A percentile compares a stretch with the other conserved stretches of the same genome.
Evolutionary conservation across 2,888 invertebrate genomes (phyloP).

Genomic region (Eutolmus rufibarbis): DNA sequence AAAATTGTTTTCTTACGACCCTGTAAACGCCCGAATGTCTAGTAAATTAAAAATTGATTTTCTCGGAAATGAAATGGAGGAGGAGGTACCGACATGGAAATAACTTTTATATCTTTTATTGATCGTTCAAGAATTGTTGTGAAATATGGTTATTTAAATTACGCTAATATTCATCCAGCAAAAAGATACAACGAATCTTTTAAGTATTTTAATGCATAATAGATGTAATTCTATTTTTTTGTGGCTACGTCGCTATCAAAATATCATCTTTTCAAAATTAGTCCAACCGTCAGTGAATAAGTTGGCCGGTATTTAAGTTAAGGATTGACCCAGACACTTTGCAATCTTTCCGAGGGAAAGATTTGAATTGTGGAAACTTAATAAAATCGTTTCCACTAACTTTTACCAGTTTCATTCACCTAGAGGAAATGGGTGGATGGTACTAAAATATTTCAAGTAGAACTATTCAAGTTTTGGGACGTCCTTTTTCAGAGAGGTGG

Average conservation of each 20-base stretch:
- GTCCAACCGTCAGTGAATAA: background rate
- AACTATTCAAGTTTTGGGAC: background rate
- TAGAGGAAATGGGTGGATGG: background rate
- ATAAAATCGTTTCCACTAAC: background rate
- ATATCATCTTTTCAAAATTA: background rate
- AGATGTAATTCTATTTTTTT: background rate
- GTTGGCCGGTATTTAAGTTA: background rate
- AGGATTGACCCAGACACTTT: background rate
- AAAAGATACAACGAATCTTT: background rate
- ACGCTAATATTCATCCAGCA: background rate
- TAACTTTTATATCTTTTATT: background rate
- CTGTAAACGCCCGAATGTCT: background rate
- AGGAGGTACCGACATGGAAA: background rate
- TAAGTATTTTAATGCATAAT: background rate
- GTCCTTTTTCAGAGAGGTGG: background rate
- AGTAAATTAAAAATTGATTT: background rate
- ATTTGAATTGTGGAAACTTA: background rate
- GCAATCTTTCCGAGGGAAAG: background rate
- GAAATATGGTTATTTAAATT: background rate
- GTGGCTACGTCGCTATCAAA: background rate
- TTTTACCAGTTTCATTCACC: background rate
- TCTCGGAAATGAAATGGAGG: background rate
- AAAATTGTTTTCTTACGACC: background rate
- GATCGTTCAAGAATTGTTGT: background rate
- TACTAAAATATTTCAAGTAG: background rate